A percentile compares a stretch with the other conserved stretches of the same genome.
Evolutionary conservation across 2,113 vertebrate genomes (phyloP).

Genomic region (Arvicanthis niloticus): DNA sequence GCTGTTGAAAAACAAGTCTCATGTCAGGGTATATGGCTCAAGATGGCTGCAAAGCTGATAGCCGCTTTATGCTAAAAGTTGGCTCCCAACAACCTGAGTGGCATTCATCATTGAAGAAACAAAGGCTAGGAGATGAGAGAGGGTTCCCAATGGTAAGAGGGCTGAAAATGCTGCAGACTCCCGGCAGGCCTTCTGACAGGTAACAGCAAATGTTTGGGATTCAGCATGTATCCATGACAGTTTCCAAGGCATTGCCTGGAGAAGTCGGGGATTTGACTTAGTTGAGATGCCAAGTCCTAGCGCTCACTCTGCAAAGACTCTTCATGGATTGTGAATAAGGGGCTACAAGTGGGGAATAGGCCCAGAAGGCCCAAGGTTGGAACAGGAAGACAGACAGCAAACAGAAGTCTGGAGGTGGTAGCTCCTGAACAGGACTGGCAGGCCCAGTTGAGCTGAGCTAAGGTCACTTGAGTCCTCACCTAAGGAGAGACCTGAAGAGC

Average conservation of each 20-base stretch:
- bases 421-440: background rate
- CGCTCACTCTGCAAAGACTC: background rate
- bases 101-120: background rate
- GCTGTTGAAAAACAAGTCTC: too few relatives aligned
- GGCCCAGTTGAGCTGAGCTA: background rate
- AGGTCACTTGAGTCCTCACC: background rate
- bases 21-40: too few relatives aligned
- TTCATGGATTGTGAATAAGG: background rate
- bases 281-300: background rate
- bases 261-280: background rate
- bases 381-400: background rate
- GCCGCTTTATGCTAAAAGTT: too few relatives aligned
- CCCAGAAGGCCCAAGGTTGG: background rate
- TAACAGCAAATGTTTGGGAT: background rate
- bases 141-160: background rate
- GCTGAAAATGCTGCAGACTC: background rate
- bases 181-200: background rate
- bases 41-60: too few relatives aligned
- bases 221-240: background rate
- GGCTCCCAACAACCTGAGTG: too few relatives aligned
- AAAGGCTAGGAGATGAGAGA: too few relatives aligned
- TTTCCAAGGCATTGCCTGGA: background rate
- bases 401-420: background rate
- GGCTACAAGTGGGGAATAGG: background rate
- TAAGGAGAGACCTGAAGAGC: background rate